Evolutionary conservation across 2,113 vertebrate genomes (phyloP).

Genomic region (Chloropsis hardwickii): DNA sequence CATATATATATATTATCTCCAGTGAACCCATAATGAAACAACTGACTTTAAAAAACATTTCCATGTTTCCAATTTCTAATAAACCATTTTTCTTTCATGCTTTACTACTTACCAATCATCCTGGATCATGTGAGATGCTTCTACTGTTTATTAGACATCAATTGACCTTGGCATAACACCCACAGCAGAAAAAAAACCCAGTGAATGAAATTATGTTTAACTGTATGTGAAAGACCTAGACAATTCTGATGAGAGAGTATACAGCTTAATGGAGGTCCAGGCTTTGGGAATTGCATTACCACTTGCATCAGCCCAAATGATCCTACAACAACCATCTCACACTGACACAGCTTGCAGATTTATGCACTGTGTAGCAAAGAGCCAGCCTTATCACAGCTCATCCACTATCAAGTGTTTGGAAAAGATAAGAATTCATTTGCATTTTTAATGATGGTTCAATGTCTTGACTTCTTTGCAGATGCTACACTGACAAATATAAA

Average conservation of each 20-base stretch:
- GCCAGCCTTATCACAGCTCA: conserved; percentile 74
- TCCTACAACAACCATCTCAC: neutral
- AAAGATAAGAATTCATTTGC: conserved; percentile 82
- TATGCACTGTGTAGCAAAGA: conserved; percentile 45
- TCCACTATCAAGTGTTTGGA: conserved; percentile 78
- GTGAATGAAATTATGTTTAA: conserved; percentile 27
- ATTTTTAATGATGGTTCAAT: conserved; percentile 76
- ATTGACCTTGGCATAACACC: neutral
- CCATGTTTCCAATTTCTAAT: neutral
- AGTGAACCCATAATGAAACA: neutral
- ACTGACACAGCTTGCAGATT: conserved; percentile 44
- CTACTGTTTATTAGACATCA: neutral
- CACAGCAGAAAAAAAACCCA: neutral
- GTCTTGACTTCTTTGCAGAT: conserved; percentile 50
- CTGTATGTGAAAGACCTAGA: neutral
- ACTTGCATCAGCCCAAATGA: conserved; percentile 31
- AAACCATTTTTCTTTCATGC: neutral
- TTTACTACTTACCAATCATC: neutral
- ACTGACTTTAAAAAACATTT: neutral
- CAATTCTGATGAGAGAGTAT: neutral
- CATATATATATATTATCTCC: neutral
- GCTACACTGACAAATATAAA: conserved; percentile 34
- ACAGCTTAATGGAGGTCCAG: conserved; percentile 14
- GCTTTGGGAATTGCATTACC: conserved; percentile 21
- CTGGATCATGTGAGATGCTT: neutral